Evolutionary conservation across 2,113 vertebrate genomes (phyloP), one percentile per base, ranked within the genome.

Genomic region (Melierax canorus): DNA sequence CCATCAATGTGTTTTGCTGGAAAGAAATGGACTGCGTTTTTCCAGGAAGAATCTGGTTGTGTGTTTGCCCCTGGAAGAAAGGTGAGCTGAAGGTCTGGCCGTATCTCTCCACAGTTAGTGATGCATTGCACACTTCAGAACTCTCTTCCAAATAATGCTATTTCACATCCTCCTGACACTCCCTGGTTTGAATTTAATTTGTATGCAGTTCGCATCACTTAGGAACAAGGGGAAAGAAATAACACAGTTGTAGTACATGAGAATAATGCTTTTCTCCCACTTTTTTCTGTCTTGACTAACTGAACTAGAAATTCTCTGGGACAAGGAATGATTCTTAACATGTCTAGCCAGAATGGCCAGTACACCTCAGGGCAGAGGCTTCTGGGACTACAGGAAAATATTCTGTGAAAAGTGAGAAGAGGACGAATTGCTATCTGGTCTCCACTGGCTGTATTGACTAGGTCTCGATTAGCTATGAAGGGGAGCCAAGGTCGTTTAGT

Each of bases 161-260:
- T 97, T 95, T 96, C 93, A 92, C 67, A 92, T 77, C 74, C 59
- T 81, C 38, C 63, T 69, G 71, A 79, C 2, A 26, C 55, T 95
- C 29, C n/a, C 50, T 63, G 55, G 48, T 92, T 95, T 92, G 81
- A 92, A 94, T 93, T 92, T 83, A 90, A 94, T 97, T 93, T 95
- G 72, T 96, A 95, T 94, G 88, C 94, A 19, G 88, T 83, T 86
- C 19, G 2, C 0, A 0, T 86, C 88, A 66, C 82, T 86, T 93
- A 96, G 93, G 88, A 95, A 96, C 59, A 94, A 90, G 72, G 27
- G 81, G 74, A 93, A 90, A 94, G 85, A 95, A 96, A 90, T 79
- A 92, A 75, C 90, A 94, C 32, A 71, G 85, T 93, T 92, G 92
- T 97, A 97, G 71, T 96, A 97, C 90, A 96, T 67, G 78, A 66